Conservation (phyloP, 1,140 invertebrate genomes). For the Ladona fulva region DNA sequence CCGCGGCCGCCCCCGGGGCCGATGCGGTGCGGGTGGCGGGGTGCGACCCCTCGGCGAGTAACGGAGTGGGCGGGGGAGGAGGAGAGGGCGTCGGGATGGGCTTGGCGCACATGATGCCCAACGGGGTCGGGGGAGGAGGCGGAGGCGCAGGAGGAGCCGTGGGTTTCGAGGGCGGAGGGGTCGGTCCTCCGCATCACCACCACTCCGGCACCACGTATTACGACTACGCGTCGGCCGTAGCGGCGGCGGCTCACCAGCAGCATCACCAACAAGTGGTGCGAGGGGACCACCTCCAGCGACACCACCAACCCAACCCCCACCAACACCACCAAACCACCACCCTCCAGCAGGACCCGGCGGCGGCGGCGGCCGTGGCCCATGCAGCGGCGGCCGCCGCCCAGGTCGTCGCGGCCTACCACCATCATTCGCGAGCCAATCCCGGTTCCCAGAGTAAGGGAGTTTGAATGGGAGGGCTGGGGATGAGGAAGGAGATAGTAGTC, state of each 20-base stretch:
- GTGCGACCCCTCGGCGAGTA: constrained; percentile 22
- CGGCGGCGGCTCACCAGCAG: background rate
- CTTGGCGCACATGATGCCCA: background rate
- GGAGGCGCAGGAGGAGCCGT: background rate
- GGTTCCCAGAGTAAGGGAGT: constrained; percentile 10
- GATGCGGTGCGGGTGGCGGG: constrained; percentile 14
- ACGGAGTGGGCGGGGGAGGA: background rate
- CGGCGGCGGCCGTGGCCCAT: constrained; percentile 8
- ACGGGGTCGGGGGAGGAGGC: background rate
- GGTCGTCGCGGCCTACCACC: constrained; percentile 11
- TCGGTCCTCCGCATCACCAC: constrained; percentile 15
- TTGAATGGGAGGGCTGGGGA: background rate
- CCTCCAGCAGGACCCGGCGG: constrained; percentile 12
- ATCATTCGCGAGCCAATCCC: background rate
- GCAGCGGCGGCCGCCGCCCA: constrained; percentile 15
- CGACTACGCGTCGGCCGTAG: background rate
- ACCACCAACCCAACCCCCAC: background rate
- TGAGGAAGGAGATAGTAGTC: background rate
- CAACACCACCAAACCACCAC: background rate
- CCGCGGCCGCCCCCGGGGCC: constrained; percentile 24
- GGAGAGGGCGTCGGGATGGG: background rate
- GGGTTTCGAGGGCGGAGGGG: constrained; percentile 13
- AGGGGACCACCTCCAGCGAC: background rate
- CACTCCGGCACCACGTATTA: constrained; percentile 11
- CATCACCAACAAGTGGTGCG: background rate